Evolutionary conservation across 2,888 invertebrate genomes (phyloP), one percentile per base, ranked within the genome.

Genomic region (Allacma fusca): DNA sequence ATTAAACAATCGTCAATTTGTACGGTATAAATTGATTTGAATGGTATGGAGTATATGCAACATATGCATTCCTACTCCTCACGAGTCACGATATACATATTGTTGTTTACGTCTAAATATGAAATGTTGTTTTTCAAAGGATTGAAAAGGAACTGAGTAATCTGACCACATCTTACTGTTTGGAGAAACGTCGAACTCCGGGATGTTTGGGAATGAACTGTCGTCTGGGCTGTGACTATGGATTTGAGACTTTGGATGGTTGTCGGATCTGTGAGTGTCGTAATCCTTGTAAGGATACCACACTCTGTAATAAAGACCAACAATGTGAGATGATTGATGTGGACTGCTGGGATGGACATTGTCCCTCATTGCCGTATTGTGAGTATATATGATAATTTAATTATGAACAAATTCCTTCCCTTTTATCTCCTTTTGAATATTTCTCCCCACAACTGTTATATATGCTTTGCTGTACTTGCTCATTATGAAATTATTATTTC

Each of bases 301-400:
- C 87, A 0, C 93, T 93, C 80, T 87, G 88, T 0, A 88, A 89
- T 0, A 91, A 91, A 70, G 91, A 93, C 80, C 90, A 92, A 73
- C 43, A 68, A 28, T 79, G 94, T 83, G 91, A 93, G 67, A 90
- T 94, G 85, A 93, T 94, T 0, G 94, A 94, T 83, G 94, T 94
- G 0, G 93, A 93, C 23, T 94, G 94, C 84, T 93, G 93, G 83
- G 92, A 92, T 29, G 93, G 94, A 75, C 94, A 94, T 84, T 95
- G 95, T 85, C 94, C 94, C 0, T 93, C 94, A 0, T 93, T 95
- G 1, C 94, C 95, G 16, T 92, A 92, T 19, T 93, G 93, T 90
- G 84, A 89, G 89, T 88, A 59, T 62, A 40, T 40, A 13, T 40
- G 26, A 43, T 70, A 70, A 43, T 40, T 40, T 40, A 40, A 40